Percentiles rank a stretch among this genome's conserved stretches.
Evolutionary conservation across 2,113 vertebrate genomes (phyloP).

Genomic region (Ciconia maguari): DNA sequence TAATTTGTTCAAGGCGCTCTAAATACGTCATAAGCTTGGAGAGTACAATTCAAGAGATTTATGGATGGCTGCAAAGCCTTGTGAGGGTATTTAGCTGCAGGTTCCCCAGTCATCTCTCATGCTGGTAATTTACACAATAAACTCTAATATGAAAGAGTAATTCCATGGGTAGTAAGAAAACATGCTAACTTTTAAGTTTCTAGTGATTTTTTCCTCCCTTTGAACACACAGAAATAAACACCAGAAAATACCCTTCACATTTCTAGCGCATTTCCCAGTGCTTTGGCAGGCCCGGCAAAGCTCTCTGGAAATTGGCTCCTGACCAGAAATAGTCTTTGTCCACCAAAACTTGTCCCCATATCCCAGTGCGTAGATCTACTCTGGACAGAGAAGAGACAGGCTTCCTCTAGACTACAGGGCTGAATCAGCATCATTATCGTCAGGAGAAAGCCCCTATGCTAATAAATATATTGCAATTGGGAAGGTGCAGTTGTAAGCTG

Average conservation of each 20-base stretch:
- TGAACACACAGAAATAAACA: not conserved
- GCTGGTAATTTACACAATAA: not conserved
- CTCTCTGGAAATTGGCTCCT: not conserved
- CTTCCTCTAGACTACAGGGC: not conserved
- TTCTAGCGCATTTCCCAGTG: not conserved
- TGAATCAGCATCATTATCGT: not conserved
- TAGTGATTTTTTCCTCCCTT: not conserved
- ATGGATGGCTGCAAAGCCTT: not conserved
- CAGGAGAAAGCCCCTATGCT: not conserved
- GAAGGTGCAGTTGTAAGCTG: not conserved
- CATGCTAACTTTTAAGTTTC: not conserved
- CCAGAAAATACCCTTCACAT: accelerated
- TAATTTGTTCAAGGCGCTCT: not conserved
- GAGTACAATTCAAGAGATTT: not conserved
- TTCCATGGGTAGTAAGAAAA: not conserved
- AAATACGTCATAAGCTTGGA: not conserved
- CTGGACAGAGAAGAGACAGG: not conserved
- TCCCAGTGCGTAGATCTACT: accelerated
- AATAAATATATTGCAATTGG: accelerated
- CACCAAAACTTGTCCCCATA: not conserved
- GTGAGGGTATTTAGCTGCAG: not conserved
- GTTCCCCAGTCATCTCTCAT: not conserved
- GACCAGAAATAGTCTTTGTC: not conserved
- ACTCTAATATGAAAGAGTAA: not conserved
- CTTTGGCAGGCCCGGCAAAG: not conserved